phyloP scores from a whole-genome alignment of 2,113 vertebrate species.

The Numenius arquata region DNA sequence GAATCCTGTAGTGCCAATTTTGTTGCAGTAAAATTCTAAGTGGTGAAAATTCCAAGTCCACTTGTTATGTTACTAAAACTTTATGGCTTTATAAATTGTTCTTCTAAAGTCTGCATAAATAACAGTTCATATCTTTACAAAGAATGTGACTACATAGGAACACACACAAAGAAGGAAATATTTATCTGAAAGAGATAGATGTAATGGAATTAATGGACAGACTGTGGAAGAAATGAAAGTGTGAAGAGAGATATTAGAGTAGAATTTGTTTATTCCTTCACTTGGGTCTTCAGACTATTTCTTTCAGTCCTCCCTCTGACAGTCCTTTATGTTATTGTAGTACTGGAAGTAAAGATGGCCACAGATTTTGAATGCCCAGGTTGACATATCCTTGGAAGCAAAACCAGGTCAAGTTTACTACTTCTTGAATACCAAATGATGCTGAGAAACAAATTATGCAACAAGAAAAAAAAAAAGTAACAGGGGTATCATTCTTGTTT shows the following conservation, averaged over 20 bases:
- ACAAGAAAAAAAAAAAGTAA: not conserved
- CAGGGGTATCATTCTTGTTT: too few relatives aligned
- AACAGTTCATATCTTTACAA: not conserved
- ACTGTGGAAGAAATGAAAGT: not conserved
- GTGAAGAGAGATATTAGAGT: not conserved
- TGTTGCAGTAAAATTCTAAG: not conserved
- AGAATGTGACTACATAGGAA: not conserved
- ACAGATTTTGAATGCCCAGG: not conserved
- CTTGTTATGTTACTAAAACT: not conserved
- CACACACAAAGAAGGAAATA: not conserved
- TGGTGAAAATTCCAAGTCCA: not conserved
- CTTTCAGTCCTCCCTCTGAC: not conserved
- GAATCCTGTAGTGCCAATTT: not conserved
- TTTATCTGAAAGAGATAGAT: not conserved
- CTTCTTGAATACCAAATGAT: not conserved
- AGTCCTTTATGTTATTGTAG: not conserved
- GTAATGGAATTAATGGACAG: not conserved
- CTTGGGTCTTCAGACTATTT: not conserved
- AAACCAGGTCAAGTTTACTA: not conserved
- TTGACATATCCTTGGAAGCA: not conserved
- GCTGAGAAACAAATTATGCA: not conserved
- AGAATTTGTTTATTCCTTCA: not conserved
- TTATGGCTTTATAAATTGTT: not conserved
- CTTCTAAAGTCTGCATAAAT: not conserved
- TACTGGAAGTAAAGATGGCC: not conserved